phyloP scores from a whole-genome alignment of 2,888 invertebrate genomes.

The Papilio gigon region DNA sequence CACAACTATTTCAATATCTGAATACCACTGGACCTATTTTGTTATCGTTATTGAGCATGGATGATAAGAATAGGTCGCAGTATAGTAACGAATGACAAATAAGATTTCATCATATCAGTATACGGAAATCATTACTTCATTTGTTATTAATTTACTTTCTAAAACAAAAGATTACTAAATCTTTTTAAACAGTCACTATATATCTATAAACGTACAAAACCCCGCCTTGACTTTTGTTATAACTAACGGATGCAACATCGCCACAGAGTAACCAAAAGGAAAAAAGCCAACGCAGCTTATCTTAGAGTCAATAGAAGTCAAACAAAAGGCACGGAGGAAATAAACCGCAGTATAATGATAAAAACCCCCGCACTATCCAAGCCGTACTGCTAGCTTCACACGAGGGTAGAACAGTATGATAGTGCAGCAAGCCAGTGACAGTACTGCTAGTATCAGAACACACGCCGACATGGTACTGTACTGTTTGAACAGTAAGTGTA shows the following conservation, averaged over 20 bases:
- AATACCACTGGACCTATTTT: neutral
- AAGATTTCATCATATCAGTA: neutral
- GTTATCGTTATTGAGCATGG: neutral
- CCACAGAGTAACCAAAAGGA: constrained; percentile 32
- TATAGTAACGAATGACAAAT: neutral
- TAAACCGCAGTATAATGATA: constrained; percentile 47
- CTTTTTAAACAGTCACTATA: neutral
- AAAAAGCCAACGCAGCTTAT: constrained; percentile 38
- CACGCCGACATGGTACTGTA: neutral
- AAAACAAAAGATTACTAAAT: neutral
- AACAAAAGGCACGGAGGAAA: constrained; percentile 50
- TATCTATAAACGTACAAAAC: constrained; percentile 6
- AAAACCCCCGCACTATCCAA: constrained; percentile 37
- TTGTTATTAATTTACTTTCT: neutral
- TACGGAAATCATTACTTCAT: neutral
- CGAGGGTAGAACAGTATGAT: neutral
- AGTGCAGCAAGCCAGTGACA: too few relatives aligned
- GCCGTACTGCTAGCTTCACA: constrained; percentile 33
- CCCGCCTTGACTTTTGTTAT: constrained; percentile 19
- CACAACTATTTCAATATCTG: neutral
- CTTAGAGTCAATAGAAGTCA: constrained; percentile 39
- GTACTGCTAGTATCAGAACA: neutral
- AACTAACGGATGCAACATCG: constrained; percentile 15
- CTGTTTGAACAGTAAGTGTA: neutral
- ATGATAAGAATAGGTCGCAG: neutral